These are phyloP conservation scores for Sebastes dallii DNA, from an alignment of 2,797 vertebrate species.

Conservation along the genomic window DNA sequence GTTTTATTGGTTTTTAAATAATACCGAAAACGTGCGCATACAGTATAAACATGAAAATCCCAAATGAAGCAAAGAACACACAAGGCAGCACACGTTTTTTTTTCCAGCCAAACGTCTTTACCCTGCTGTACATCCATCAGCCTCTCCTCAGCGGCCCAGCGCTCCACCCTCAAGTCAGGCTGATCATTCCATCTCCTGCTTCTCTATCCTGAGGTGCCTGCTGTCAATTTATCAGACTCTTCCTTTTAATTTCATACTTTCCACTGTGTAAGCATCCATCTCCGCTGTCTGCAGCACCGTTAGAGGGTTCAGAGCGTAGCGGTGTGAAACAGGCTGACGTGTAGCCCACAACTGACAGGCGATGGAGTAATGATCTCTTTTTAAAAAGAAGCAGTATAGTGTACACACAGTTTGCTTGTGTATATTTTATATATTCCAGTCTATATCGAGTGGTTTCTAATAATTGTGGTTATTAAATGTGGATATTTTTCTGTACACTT, in stretches of 20 bases:
- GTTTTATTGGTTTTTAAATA: slow-evolving; percentile 41
- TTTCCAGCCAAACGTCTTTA: slow-evolving; percentile 45
- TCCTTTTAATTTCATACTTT: slow-evolving; percentile 79
- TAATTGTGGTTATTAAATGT: slow-evolving; percentile 2
- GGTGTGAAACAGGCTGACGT: slow-evolving; percentile 57
- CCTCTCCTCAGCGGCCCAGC: slow-evolving; percentile 45
- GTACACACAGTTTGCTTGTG: slow-evolving; percentile 19
- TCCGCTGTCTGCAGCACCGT: slow-evolving; percentile 68
- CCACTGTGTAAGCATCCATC: slow-evolving; percentile 76
- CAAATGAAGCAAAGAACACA: slow-evolving; percentile 50
- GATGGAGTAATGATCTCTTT: slow-evolving; percentile 48
- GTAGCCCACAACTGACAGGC: slow-evolving; percentile 61
- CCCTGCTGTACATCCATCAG: slow-evolving; percentile 57
- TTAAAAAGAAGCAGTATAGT: neutral
- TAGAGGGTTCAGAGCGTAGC: slow-evolving; percentile 56
- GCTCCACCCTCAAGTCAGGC: slow-evolving; percentile 62
- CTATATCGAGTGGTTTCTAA: neutral
- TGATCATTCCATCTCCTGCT: slow-evolving; percentile 68
- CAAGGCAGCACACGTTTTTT: slow-evolving; percentile 32
- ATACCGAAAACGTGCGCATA: slow-evolving; percentile 5
- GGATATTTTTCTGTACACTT: neutral
- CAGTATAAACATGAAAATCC: slow-evolving; percentile 44
- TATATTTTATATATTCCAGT: neutral
- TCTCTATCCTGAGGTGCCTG: slow-evolving; percentile 75
- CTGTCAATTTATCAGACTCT: slow-evolving; percentile 76